Evolutionary conservation across 2,888 invertebrate genomes (phyloP).

Genomic region (Corbicula japonica): DNA sequence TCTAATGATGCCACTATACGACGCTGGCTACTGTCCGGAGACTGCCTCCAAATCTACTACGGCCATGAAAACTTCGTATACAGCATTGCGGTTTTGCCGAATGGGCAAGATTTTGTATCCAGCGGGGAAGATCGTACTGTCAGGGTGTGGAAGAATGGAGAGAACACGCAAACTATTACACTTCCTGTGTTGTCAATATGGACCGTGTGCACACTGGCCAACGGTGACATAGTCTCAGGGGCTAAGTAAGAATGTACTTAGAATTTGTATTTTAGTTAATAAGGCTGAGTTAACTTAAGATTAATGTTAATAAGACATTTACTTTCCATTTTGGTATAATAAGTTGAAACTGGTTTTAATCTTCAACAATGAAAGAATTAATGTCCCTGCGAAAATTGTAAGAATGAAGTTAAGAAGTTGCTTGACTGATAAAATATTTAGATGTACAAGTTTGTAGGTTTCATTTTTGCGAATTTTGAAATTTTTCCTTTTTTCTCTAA

Average conservation of each 20-base stretch:
- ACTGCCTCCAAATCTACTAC: slow-evolving; percentile 89
- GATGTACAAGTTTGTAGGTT: no score
- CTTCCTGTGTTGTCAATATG: slow-evolving; percentile 96
- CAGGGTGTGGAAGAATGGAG: slow-evolving; percentile 91
- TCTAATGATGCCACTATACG: slow-evolving; percentile 96
- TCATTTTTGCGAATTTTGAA: no score
- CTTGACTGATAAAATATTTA: no score
- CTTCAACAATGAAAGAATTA: no score
- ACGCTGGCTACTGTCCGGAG: slow-evolving; percentile 93
- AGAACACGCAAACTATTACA: slow-evolving; percentile 89
- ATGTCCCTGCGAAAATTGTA: no score
- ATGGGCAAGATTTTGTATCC: slow-evolving; percentile 91
- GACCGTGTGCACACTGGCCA: slow-evolving; percentile 92
- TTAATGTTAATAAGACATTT: no score
- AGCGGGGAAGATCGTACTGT: slow-evolving; percentile 96
- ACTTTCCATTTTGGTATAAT: no score
- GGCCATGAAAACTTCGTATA: slow-evolving; percentile 97
- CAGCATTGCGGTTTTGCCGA: slow-evolving; percentile 86
- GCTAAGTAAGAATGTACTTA: slow-evolving; percentile 88
- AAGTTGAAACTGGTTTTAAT: no score
- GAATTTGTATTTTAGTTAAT: no score
- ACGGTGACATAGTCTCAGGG: slow-evolving; percentile 96
- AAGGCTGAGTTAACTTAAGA: no score
- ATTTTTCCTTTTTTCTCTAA: no score
- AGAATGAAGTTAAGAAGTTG: no score